Evolutionary conservation across 2,888 invertebrate genomes (phyloP), one percentile per base, ranked within the genome.

Genomic region (Sarcophaga variegata): DNA sequence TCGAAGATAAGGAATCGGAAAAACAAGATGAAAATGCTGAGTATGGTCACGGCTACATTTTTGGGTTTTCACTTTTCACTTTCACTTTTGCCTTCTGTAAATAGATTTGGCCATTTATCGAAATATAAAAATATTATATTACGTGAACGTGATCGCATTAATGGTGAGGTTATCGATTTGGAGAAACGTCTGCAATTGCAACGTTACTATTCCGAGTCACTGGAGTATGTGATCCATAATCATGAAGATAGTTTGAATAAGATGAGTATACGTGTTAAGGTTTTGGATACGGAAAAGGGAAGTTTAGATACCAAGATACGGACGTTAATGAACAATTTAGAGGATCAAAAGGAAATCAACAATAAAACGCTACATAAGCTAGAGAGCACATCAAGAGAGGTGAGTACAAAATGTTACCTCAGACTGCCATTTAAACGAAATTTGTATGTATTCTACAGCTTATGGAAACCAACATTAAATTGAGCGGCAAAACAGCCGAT

Each of bases 121-220:
- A 92, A 91, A 75, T 92, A 92, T 78, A 92, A 91, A 80, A 91
- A 92, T 62, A 91, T 91, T 12, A 92, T 92, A 45, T 90, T 91
- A 62, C 90, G 91, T 4, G 93, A 93, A 85, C 91, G 93, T 1
- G 93, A 93, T 89, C 92, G 93, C 1, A 87, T 93, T 62, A 91
- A 91, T 83, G 90, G 87, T 0, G 93, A 93, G 54, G 88, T 93
- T 3, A 88, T 81, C 17, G 93, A 93, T 17, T 85, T 92, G 49
- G 90, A 91, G 78, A 91, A 90, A 60, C 92, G 93, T 3, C 86
- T 93, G 14, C 89, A 92, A 77, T 75, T 90, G 8, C 91, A 93
- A 86, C 90, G 93, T 1, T 85, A 87, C 54, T 93, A 93, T 81
- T 87, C 91, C 0, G 90, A 91, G 6, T 89, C 90, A 0, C 63